Evolutionary conservation across 2,797 vertebrate species (phyloP).

Genomic region (Gallinago stenura): DNA sequence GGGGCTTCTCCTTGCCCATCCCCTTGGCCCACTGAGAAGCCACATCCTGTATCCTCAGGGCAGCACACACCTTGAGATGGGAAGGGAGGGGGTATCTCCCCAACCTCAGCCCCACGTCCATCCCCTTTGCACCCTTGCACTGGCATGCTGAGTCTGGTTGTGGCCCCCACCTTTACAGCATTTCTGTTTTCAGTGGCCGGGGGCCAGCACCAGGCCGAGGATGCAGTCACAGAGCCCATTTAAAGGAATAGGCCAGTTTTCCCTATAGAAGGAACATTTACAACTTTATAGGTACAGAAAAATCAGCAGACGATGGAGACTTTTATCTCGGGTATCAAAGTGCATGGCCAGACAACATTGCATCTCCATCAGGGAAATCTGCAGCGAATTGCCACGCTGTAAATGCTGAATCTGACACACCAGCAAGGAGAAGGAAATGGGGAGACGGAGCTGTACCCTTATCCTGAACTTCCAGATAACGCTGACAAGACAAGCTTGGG

Average conservation of each 20-base stretch:
- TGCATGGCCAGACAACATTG: background rate
- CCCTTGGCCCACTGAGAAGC: background rate
- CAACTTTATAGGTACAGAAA: background rate
- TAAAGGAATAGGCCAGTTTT: background rate
- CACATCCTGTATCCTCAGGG: background rate
- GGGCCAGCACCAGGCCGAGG: background rate
- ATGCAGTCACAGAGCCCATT: background rate
- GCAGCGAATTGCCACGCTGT: background rate
- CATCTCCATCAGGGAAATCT: background rate
- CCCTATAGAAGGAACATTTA: background rate
- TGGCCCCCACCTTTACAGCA: rapidly evolving
- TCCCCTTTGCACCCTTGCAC: rapidly evolving
- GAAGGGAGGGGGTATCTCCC: background rate
- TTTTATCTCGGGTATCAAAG: background rate
- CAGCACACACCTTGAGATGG: background rate
- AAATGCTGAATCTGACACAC: background rate
- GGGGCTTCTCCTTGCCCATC: background rate
- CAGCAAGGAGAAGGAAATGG: background rate
- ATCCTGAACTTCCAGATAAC: background rate
- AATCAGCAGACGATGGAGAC: background rate
- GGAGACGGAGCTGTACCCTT: background rate
- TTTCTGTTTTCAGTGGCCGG: background rate
- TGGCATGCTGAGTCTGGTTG: background rate
- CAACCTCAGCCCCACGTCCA: background rate
- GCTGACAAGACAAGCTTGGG: background rate